Evolutionary conservation across 2,797 vertebrate genomes (phyloP).

Genomic region (Lerista edwardsae): DNA sequence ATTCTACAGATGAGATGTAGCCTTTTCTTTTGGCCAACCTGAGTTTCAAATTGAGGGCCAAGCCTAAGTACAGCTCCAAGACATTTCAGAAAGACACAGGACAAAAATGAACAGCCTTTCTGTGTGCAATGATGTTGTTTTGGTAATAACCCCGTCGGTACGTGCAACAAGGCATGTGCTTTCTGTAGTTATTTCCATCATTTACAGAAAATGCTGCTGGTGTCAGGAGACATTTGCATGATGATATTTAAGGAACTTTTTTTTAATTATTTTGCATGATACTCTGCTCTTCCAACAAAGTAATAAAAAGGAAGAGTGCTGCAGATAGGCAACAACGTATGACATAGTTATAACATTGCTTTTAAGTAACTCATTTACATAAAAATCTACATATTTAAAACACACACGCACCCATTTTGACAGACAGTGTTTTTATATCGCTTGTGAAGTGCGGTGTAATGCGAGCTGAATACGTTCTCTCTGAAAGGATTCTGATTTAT

Average conservation of each 20-base stretch:
- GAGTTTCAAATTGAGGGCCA: conserved; percentile 44
- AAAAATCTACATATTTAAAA: conserved; percentile 26
- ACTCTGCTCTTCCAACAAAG: conserved; percentile 9
- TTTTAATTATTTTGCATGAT: conserved; percentile 9
- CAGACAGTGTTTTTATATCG: conserved; percentile 1
- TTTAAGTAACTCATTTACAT: conserved; percentile 27
- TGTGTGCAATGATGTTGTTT: neutral
- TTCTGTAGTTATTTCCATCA: conserved; percentile 1
- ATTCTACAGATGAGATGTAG: conserved; percentile 5
- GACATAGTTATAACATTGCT: neutral
- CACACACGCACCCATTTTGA: conserved; percentile 20
- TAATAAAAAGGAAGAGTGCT: conserved; percentile 12
- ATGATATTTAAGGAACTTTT: conserved; percentile 32
- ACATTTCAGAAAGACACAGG: conserved; percentile 34
- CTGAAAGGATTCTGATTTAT: conserved; percentile 10
- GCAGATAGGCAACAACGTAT: conserved; percentile 3
- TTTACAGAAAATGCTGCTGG: neutral
- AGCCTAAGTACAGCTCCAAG: conserved; percentile 19
- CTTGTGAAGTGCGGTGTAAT: neutral
- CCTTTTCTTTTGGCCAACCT: conserved; percentile 11
- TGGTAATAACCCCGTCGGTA: conserved; percentile 1
- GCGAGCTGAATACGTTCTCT: neutral
- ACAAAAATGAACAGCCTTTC: conserved; percentile 37
- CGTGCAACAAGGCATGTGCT: neutral
- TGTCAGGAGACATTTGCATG: conserved; percentile 19